Evolutionary conservation across 2,797 vertebrate genomes (phyloP).

Genomic region (Halcyon leucocephala): DNA sequence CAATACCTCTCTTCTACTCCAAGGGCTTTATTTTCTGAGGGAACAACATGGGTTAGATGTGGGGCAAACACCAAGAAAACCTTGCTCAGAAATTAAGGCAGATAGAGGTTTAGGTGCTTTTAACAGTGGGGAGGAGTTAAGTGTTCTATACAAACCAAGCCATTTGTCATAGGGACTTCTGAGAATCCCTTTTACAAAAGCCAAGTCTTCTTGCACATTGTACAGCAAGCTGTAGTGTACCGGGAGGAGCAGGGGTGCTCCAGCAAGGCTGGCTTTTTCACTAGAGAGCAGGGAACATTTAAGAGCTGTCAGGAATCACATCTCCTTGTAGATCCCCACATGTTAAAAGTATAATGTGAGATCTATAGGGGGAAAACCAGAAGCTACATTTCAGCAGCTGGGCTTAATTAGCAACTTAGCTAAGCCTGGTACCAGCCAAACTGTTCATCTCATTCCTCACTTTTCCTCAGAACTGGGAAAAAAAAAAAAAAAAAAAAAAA

Average conservation of each 20-base stretch:
- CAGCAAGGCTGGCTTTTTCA: background rate
- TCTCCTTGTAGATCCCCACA: background rate
- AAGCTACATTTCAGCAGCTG: background rate
- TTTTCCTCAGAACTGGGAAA: background rate
- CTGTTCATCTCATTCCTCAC: background rate
- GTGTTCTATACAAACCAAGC: background rate
- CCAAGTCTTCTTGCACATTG: background rate
- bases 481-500: background rate
- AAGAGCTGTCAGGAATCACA: background rate
- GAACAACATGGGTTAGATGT: background rate
- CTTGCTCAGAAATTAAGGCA: background rate
- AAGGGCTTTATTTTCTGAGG: background rate
- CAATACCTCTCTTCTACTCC: background rate
- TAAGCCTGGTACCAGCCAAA: background rate
- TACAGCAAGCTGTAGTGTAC: background rate
- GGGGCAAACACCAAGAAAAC: background rate
- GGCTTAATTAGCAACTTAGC: background rate
- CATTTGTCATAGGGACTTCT: background rate
- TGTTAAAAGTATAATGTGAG: background rate
- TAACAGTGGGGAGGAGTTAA: background rate
- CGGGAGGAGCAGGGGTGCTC: background rate
- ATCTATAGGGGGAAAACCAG: background rate
- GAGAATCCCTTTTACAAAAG: background rate
- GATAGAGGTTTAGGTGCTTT: background rate
- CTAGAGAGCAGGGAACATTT: background rate